Percentiles rank a stretch among this genome's conserved stretches.
Conservation (phyloP, 2,113 vertebrate species). For the Myodes glareolus region DNA sequence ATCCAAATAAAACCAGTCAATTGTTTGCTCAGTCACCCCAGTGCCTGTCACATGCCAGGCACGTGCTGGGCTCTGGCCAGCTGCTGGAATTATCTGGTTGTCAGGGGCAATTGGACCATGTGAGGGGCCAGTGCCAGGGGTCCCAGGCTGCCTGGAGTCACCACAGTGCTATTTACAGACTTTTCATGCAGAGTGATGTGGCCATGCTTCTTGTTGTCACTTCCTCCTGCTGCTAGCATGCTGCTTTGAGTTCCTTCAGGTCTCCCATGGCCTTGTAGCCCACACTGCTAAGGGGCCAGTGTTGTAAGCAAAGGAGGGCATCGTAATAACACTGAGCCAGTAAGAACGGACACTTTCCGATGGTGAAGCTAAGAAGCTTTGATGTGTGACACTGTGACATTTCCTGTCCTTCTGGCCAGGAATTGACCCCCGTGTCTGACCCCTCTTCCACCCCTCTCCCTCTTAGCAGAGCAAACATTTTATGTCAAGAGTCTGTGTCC, state of each 20-base stretch:
- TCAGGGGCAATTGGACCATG: not conserved
- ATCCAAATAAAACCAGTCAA: accelerated
- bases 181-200: not conserved
- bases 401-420: not conserved
- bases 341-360: accelerated
- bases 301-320: accelerated
- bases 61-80: not conserved
- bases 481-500: not conserved
- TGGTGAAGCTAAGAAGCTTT: not conserved
- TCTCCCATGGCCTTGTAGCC: not conserved
- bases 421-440: not conserved
- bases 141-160: not conserved
- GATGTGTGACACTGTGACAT: accelerated
- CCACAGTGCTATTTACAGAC: not conserved
- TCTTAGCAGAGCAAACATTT: not conserved
- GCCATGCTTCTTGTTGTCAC: not conserved
- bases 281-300: not conserved
- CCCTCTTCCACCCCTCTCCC: not conserved
- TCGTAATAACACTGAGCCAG: accelerated
- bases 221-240: not conserved
- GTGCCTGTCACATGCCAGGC: not conserved
- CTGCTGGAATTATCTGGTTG: not conserved
- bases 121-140: not conserved
- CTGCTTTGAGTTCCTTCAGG: not conserved
- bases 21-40: too few species aligned